phyloP scores from a whole-genome alignment of 2,888 invertebrate genomes.

The Hoplodrina ambigua region DNA sequence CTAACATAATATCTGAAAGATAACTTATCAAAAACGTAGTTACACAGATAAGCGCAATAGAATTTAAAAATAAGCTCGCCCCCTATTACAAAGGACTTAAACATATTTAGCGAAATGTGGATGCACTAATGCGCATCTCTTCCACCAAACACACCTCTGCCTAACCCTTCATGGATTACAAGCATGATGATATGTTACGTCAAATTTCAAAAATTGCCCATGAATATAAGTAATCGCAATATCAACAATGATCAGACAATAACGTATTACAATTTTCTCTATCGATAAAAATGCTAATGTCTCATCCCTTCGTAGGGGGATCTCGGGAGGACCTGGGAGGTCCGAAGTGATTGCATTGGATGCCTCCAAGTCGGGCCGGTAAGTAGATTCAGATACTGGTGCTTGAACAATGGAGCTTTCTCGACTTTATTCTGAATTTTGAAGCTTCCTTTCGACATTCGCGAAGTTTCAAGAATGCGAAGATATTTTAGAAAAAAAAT shows the following conservation, averaged over 20 bases:
- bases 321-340: slow-evolving; percentile 65
- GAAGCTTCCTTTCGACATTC: slow-evolving; percentile 63
- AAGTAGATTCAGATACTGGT: slow-evolving; percentile 74
- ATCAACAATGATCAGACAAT: slow-evolving; percentile 71
- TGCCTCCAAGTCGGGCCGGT: slow-evolving; percentile 69
- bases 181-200: no score
- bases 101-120: no score
- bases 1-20: no score
- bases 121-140: no score
- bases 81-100: no score
- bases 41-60: not conserved
- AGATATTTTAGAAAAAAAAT: slow-evolving; percentile 48
- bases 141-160: no score
- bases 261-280: slow-evolving; percentile 73
- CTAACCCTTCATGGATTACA: no score
- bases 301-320: slow-evolving; percentile 72
- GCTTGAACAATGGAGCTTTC: slow-evolving; percentile 72
- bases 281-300: slow-evolving; percentile 88
- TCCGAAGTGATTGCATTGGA: slow-evolving; percentile 83
- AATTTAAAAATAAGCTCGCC: not conserved
- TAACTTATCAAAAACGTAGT: not conserved
- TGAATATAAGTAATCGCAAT: slow-evolving; percentile 55
- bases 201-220: slow-evolving; percentile 17
- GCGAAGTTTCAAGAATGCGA: slow-evolving; percentile 50
- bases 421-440: slow-evolving; percentile 70